A percentile compares a stretch with the other conserved stretches of the same genome.
Conservation (phyloP, 2,797 vertebrate species). For the Mionectes olivaceus region DNA sequence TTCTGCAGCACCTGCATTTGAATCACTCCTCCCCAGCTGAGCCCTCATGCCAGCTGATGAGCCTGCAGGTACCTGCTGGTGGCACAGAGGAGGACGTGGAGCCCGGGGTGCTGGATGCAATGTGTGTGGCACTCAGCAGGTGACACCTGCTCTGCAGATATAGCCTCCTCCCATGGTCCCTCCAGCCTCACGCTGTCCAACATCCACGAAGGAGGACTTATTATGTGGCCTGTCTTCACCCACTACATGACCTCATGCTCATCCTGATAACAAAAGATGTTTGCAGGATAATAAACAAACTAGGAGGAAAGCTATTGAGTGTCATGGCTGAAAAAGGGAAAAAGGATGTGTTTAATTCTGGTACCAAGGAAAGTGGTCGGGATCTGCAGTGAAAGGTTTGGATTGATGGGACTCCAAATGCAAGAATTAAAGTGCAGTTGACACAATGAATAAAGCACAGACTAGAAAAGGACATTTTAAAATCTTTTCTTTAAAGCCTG, state of each 20-base stretch:
- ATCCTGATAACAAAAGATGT: neutral
- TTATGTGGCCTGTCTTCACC: rapidly evolving
- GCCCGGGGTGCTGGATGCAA: neutral
- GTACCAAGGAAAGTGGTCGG: neutral
- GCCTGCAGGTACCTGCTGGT: neutral
- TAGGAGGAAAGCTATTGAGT: neutral
- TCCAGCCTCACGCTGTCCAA: rapidly evolving
- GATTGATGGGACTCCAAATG: neutral
- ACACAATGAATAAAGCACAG: neutral
- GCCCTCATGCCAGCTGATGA: neutral
- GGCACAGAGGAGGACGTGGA: rapidly evolving
- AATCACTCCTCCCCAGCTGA: rapidly evolving
- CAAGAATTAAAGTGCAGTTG: neutral
- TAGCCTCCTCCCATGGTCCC: neutral
- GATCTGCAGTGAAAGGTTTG: neutral
- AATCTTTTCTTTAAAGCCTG: neutral
- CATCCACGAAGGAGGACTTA: neutral
- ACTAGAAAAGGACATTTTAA: neutral
- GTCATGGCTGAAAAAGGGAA: neutral
- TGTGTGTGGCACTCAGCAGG: neutral
- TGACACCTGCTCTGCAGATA: neutral
- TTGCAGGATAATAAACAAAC: neutral
- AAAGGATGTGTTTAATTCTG: neutral
- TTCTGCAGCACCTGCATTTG: neutral
- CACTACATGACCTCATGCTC: rapidly evolving